phyloP scores from a whole-genome alignment of 1,140 invertebrate genomes.

The Branchinecta lynchi region DNA sequence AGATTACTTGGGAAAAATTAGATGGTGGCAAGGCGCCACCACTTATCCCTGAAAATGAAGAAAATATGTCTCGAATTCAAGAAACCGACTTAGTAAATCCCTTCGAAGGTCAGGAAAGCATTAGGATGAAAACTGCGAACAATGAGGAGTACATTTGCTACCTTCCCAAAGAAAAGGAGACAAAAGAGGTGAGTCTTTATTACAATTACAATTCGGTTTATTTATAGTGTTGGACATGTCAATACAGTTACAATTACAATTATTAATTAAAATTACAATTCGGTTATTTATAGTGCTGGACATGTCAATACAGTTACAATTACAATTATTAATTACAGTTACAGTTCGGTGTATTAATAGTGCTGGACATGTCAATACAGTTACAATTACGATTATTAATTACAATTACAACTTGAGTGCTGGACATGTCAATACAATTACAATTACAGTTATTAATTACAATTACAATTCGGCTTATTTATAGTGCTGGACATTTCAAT shows the following conservation, averaged over 20 bases:
- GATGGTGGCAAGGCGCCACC: not conserved
- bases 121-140: constrained; percentile 34
- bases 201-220: constrained; percentile 22
- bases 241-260: constrained; percentile 15
- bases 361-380: constrained; percentile 13
- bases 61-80: not conserved
- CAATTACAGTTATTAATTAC: too few species aligned
- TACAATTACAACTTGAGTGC: not conserved
- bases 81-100: constrained; percentile 22
- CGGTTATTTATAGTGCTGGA: not conserved
- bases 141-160: constrained; percentile 46
- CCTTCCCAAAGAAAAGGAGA: constrained; percentile 47
- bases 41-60: not conserved
- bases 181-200: constrained; percentile 31
- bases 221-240: constrained; percentile 19
- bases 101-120: constrained; percentile 26
- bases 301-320: not conserved
- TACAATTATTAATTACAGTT: constrained; percentile 17
- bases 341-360: constrained; percentile 21
- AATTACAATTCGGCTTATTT: too few species aligned
- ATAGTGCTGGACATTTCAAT: too few species aligned
- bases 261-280: not conserved
- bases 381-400: too few species aligned
- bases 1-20: constrained; percentile 47
- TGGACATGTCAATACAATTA: too few species aligned